Conservation (phyloP, 2,888 invertebrate genomes). For the Acleris sparsana region DNA sequence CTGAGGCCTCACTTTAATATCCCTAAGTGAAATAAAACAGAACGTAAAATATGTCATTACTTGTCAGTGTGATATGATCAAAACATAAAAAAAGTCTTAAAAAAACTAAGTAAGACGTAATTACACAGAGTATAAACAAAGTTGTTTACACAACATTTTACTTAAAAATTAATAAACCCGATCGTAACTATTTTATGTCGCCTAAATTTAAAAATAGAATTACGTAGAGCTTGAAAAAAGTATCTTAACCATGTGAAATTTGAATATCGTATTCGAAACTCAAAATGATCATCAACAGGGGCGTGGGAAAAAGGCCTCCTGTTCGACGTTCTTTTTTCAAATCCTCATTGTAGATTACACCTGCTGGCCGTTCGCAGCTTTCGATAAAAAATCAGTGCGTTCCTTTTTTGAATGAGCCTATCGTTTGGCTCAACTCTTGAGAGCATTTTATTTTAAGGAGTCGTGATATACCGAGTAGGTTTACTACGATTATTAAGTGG, state of each 20-base stretch:
- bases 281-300: constrained; percentile 70
- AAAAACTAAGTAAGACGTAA: constrained; percentile 15
- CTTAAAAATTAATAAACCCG: constrained; percentile 19
- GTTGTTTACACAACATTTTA: constrained; percentile 19
- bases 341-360: constrained; percentile 80
- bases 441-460: constrained; percentile 74
- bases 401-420: constrained; percentile 71
- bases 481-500: constrained; percentile 79
- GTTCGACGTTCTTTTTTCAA: constrained; percentile 78
- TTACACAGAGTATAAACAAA: constrained; percentile 15
- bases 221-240: constrained; percentile 10
- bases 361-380: constrained; percentile 82
- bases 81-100: constrained; percentile 30
- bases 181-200: constrained; percentile 21
- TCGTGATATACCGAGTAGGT: constrained; percentile 75
- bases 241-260: constrained; percentile 37
- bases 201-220: constrained; percentile 14
- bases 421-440: constrained; percentile 63
- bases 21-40: constrained; percentile 17
- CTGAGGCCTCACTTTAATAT: constrained; percentile 14
- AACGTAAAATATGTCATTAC: constrained; percentile 16
- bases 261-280: constrained; percentile 60
- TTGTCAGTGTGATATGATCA: constrained; percentile 15
- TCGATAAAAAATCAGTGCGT: constrained; percentile 75
- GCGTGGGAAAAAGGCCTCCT: constrained; percentile 83